A percentile compares a stretch with the other conserved stretches of the same genome.
phyloP scores from a whole-genome alignment of 2,888 invertebrate species.

The Zaprionus bogoriensis region DNA sequence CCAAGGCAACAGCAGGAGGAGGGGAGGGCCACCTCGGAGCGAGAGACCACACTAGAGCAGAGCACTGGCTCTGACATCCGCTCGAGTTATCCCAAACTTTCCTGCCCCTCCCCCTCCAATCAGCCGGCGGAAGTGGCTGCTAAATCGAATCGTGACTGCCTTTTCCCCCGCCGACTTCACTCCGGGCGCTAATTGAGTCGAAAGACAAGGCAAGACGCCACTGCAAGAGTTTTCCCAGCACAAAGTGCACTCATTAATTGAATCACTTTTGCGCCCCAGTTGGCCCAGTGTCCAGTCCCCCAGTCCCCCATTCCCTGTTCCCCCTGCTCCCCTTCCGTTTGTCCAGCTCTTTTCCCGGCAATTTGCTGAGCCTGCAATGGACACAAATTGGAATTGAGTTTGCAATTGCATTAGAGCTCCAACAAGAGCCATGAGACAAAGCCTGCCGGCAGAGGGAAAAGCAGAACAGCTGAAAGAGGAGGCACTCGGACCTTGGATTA shows the following conservation, averaged over 20 bases:
- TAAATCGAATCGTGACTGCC: slow-evolving; percentile 28
- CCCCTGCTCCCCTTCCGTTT: neutral
- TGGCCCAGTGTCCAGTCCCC: slow-evolving; percentile 7
- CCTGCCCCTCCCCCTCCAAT: slow-evolving; percentile 13
- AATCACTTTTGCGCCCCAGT: slow-evolving; percentile 32
- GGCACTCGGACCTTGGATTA: neutral
- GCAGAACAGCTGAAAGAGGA: neutral
- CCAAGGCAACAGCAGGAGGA: no score
- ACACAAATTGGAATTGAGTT: slow-evolving; percentile 29
- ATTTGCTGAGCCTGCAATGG: neutral
- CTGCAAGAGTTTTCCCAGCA: slow-evolving; percentile 23
- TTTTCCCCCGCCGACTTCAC: slow-evolving; percentile 16
- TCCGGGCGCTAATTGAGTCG: slow-evolving; percentile 28
- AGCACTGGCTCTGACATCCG: slow-evolving; percentile 23
- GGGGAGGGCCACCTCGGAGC: slow-evolving; percentile 26
- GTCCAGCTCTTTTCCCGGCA: no score
- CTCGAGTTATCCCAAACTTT: slow-evolving; percentile 10
- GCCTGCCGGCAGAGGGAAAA: slow-evolving; percentile 1
- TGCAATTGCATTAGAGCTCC: slow-evolving; percentile 24
- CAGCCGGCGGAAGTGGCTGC: slow-evolving; percentile 26
- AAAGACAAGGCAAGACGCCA: neutral
- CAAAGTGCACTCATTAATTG: slow-evolving; percentile 46
- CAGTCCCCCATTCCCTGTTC: neutral
- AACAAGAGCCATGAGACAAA: slow-evolving; percentile 11
- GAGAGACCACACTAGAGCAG: slow-evolving; percentile 3